phyloP scores from a whole-genome alignment of 1,140 invertebrate species.

The Eueides isabella region DNA sequence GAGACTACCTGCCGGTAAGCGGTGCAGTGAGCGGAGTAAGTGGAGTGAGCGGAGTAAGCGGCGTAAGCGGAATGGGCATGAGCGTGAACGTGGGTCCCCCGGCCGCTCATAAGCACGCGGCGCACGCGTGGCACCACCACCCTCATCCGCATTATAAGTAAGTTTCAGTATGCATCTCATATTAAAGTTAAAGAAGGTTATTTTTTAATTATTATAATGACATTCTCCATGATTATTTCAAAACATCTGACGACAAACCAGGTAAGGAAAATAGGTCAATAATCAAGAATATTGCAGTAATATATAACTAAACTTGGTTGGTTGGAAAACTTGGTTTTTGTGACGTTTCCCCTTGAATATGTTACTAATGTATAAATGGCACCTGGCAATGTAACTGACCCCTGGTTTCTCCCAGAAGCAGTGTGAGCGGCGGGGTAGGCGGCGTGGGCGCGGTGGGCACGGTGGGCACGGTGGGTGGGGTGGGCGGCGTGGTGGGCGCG shows the following conservation, averaged over 20 bases:
- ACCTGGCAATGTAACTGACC: no score
- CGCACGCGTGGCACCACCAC: slow-evolving; percentile 70
- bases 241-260: no score
- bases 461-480: slow-evolving; percentile 67
- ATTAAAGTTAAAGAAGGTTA: no score
- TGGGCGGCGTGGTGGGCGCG: slow-evolving; percentile 69
- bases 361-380: no score
- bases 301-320: no score
- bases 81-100: slow-evolving; percentile 57
- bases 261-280: no score
- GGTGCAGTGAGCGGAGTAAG: slow-evolving; percentile 50
- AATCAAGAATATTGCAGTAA: no score
- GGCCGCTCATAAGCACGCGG: slow-evolving; percentile 64
- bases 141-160: slow-evolving; percentile 73
- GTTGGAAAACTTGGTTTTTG: no score
- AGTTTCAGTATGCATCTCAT: slow-evolving; percentile 35
- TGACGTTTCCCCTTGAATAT: no score
- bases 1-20: slow-evolving; percentile 70
- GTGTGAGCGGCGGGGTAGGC: slow-evolving; percentile 44
- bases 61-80: slow-evolving; percentile 46
- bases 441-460: slow-evolving; percentile 66
- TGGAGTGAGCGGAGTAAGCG: slow-evolving; percentile 49
- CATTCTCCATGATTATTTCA: no score
- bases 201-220: no score
- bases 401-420: slow-evolving; percentile 43